A percentile compares a stretch with the other conserved stretches of the same genome.
Evolutionary conservation across 2,797 vertebrate genomes (phyloP).

Genomic region (Loriculus beryllinus): DNA sequence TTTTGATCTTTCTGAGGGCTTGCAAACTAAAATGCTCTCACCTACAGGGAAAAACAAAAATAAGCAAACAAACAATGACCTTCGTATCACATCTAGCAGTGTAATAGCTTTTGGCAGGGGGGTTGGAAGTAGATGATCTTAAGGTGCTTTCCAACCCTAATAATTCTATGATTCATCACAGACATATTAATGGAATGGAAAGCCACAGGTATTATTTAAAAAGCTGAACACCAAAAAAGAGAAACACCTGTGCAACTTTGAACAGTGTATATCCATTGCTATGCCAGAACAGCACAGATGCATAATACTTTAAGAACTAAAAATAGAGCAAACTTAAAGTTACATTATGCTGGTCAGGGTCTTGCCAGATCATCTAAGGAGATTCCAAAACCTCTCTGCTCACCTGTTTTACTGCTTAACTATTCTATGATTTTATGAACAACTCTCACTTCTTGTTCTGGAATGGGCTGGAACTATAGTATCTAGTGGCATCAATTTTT

Average conservation of each 20-base stretch:
- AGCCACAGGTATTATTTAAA: neutral
- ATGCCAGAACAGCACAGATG: neutral
- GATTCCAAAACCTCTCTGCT: neutral
- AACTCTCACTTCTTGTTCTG: neutral
- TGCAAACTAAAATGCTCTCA: constrained; percentile 95
- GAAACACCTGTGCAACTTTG: neutral
- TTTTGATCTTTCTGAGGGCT: constrained; percentile 88
- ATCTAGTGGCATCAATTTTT: neutral
- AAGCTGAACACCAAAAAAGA: neutral
- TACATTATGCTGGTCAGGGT: neutral
- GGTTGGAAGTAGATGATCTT: no score
- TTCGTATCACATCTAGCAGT: neutral
- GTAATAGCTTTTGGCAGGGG: neutral
- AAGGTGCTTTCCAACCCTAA: no score
- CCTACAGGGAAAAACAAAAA: constrained; percentile 69
- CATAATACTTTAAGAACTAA: neutral
- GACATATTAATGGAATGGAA: neutral
- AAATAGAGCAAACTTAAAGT: neutral
- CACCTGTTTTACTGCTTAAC: neutral
- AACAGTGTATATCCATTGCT: neutral
- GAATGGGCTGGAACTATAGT: neutral
- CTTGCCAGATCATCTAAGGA: neutral
- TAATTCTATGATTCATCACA: no score
- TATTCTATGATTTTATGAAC: neutral
- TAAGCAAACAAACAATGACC: neutral